These are phyloP conservation scores for Orussus abietinus DNA, from an alignment of 1,140 invertebrate genomes.

Conservation along the genomic window DNA sequence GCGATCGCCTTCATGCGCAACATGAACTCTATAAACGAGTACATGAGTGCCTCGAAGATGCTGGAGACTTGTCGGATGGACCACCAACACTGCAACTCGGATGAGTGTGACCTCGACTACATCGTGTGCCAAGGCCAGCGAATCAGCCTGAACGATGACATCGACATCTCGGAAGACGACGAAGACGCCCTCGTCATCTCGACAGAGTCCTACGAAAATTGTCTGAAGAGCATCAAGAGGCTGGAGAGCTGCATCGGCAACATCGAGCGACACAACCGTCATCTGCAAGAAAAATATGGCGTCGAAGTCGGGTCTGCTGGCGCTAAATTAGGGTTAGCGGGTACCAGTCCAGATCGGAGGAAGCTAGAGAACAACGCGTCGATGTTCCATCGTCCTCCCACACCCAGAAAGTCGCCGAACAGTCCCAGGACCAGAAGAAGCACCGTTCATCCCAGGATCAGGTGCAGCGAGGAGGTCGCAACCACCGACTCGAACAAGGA, in stretches of 20 bases:
- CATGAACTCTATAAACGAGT: conserved; percentile 34
- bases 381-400: too few relatives aligned
- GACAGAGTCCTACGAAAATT: conserved; percentile 31
- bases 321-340: conserved; percentile 35
- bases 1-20: conserved; percentile 35
- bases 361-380: conserved; percentile 1
- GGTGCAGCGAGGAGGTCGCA: too few relatives aligned
- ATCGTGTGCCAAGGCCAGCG: conserved; percentile 11
- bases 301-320: conserved; percentile 31
- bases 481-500: too few relatives aligned
- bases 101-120: conserved; percentile 11
- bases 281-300: conserved; percentile 28
- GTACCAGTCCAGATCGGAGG: conserved; percentile 24
- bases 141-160: conserved; percentile 17
- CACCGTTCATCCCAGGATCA: too few relatives aligned
- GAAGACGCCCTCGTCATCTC: conserved; percentile 15
- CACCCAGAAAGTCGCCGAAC: too few relatives aligned
- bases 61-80: conserved; percentile 9
- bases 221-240: conserved; percentile 32
- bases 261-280: conserved; percentile 26
- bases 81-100: not conserved
- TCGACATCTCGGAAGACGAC: conserved; percentile 16
- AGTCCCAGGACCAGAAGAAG: too few relatives aligned
- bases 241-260: conserved; percentile 33
- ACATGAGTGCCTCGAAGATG: conserved; percentile 17